Evolutionary conservation across 1,140 invertebrate genomes (phyloP), one percentile per base, ranked within the genome.

Genomic region (Sycophaga agraensis): DNA sequence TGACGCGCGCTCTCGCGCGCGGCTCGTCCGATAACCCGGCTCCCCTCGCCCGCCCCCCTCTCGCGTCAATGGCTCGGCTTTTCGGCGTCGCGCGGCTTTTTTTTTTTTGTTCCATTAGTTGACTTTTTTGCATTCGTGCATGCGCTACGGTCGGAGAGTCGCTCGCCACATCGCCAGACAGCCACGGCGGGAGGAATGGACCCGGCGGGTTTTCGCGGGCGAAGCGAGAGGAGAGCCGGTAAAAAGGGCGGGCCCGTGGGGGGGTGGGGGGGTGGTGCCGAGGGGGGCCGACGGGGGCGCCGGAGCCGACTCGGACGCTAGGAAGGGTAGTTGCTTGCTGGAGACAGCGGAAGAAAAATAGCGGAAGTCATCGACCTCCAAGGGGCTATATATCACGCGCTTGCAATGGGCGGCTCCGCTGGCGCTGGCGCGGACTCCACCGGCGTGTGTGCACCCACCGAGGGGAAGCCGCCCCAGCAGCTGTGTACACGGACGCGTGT

Each of bases 351-450:
- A 86, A 87, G 85, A 87, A 86, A 86, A 86, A 87, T 87, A 84
- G 85, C 84, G 84, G 84, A 85, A 86, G 86, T 85, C 85, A 85
- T 86, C 85, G 86, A 87, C 86, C 86, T 85, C 84, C 84, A 82
- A 84, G 82, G 82, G 80, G 83, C 84, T 81, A 87, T 87, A 85
- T 85, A 87, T 87, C 85, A 86, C 83, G 76, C 74, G 78, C 64
- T 71, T 75, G 75, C 70, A 71, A 70, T 69, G 70, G 73, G 56
- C 70, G 70, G 70, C 67, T 59, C 59, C 39, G 63, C 34, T 50
- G 14, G 57, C 64, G 35, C n/a, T n/a, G n/a, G n/a, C n/a, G 64
- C n/a, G 39, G 49, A 24, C 46, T 26, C 67, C 66, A 55, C 24
- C 16, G 16, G 11, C 21, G 48, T 49, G 19, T 35, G 42, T n/a